Evolutionary conservation across 2,797 vertebrate species (phyloP), one percentile per base, ranked within the genome.

Genomic region (Gila robusta): DNA sequence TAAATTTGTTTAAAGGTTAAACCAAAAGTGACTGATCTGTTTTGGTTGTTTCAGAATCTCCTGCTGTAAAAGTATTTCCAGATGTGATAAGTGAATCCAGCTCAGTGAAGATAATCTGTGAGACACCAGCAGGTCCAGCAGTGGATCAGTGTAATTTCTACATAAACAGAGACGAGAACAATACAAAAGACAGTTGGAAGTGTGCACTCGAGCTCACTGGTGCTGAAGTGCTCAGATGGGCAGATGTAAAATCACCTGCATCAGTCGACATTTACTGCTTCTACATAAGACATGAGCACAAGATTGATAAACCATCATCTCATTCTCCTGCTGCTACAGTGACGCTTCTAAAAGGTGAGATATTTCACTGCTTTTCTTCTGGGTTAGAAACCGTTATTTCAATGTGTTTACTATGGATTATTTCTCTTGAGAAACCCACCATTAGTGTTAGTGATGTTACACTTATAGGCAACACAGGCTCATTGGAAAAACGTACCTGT

Each of bases 81-180:
- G 35, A 4, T 35, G 35, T 3, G 35, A 4, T 35, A 35, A 35
- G 35, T 3, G 35, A 35, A 4, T 35, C 56, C 23, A 59, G 56
- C 9, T 59, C 56, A 59, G 23, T 59, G 23, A 11, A 59, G 56
- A n/a, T 59, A 7, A 39, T 1, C 7, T 39, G 39, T 39, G 39
- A 39, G 6, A 39, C 39, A 0, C 39, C 39, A 39, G 39, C 6
- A 39, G 39, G 0, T 39, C 23, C 37, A 12, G 9, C 39, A 85
- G 83, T 11, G 3, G 0, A 12, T 59, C 8, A 35, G 19, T 93
- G 92, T 91, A 8, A 71, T 85, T 91, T 91, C 82, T 32, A 54
- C 69, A 73, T 0, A 59, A 0, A 39, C 0, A 19, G 0, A 0
- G 0, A 5, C 9, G 7, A 49, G 44, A 32, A 1, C 1, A 26